phyloP scores from a whole-genome alignment of 1,140 invertebrate species.

The Theocolax elegans region DNA sequence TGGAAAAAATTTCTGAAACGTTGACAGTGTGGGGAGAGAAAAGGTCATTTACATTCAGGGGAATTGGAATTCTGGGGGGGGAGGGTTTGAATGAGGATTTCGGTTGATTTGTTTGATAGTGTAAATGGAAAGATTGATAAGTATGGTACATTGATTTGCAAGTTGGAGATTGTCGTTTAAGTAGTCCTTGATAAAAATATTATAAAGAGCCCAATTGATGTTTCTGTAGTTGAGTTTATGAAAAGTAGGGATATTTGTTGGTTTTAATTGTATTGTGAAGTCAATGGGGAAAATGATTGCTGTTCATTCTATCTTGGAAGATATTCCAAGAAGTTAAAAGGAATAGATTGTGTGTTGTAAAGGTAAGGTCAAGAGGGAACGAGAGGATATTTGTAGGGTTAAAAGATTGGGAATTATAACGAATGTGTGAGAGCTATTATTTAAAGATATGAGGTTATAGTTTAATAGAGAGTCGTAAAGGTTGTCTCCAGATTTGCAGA shows the following conservation, averaged over 20 bases:
- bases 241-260: no score
- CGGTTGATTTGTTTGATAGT: neutral
- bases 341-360: neutral
- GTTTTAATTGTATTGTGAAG: no score
- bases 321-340: neutral
- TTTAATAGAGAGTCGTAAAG: neutral
- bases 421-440: conserved; percentile 1
- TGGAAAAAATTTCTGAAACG: neutral
- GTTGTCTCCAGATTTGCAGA: neutral
- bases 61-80: no score
- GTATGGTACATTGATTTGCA: no score
- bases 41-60: no score
- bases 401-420: neutral
- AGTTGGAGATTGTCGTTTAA: no score
- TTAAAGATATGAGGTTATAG: neutral
- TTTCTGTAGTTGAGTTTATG: no score
- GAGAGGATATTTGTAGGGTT: neutral
- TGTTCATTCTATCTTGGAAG: neutral
- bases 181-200: no score
- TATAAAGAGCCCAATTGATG: no score
- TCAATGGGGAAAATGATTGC: conserved; percentile 12
- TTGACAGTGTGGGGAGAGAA: neutral
- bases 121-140: neutral
- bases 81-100: no score
- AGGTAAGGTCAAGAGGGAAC: neutral